phyloP scores from a whole-genome alignment of 2,888 invertebrate species.

The Caenorhabditis afra region DNA sequence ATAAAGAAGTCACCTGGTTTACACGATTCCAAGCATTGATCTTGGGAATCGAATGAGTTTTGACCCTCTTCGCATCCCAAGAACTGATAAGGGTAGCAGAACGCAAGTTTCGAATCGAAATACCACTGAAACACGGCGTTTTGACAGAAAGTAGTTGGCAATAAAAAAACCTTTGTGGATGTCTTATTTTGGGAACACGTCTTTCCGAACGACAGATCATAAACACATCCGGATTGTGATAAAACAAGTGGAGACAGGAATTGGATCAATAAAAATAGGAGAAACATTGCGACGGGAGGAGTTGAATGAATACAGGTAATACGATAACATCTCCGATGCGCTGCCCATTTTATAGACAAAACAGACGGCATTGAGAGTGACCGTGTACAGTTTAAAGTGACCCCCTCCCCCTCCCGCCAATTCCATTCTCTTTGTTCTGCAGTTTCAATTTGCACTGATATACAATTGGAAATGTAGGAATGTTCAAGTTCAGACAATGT shows the following conservation, averaged over 20 bases:
- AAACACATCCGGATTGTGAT: slow-evolving; percentile 7
- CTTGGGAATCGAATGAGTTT: slow-evolving; percentile 42
- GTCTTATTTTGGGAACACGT: slow-evolving; percentile 37
- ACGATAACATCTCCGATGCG: neutral
- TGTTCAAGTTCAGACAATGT: slow-evolving; percentile 1
- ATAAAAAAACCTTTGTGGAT: slow-evolving; percentile 18
- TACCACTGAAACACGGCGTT: slow-evolving; percentile 42
- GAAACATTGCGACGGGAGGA: slow-evolving; percentile 19
- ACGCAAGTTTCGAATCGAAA: slow-evolving; percentile 25
- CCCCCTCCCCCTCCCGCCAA: slow-evolving; percentile 25
- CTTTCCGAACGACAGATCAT: slow-evolving; percentile 26
- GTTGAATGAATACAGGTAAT: slow-evolving; percentile 9
- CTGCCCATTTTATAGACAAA: slow-evolving; percentile 38
- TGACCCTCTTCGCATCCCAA: slow-evolving; percentile 52
- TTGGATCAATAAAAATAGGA: slow-evolving; percentile 12
- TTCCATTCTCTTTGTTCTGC: slow-evolving; percentile 37
- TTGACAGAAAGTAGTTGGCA: too few species aligned
- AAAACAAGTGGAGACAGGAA: neutral
- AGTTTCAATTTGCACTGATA: slow-evolving; percentile 2
- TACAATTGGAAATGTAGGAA: too few species aligned
- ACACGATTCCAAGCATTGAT: slow-evolving; percentile 42
- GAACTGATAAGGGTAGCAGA: slow-evolving; percentile 54
- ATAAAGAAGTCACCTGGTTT: slow-evolving; percentile 42
- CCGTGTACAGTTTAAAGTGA: slow-evolving; percentile 41
- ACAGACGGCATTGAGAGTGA: slow-evolving; percentile 14